Evolutionary conservation across 2,797 vertebrate genomes (phyloP).

Genomic region (Parambassis ranga): DNA sequence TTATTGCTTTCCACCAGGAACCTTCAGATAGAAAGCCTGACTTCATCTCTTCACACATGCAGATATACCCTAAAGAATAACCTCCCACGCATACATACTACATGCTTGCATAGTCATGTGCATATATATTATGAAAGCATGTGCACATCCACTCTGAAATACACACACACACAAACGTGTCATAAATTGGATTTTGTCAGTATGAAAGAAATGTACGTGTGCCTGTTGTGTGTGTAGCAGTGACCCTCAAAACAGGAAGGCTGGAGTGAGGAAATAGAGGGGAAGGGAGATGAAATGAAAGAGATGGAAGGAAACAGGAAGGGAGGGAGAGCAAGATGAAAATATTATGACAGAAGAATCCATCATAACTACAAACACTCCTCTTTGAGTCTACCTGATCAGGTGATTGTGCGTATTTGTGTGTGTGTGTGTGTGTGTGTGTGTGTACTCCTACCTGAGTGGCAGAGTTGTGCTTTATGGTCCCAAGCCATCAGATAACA

Average conservation of each 20-base stretch:
- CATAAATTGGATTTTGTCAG: slow-evolving; percentile 67
- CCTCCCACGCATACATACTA: neutral
- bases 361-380: slow-evolving; percentile 13
- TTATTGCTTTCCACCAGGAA: slow-evolving; percentile 74
- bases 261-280: neutral
- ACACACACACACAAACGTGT: slow-evolving; percentile 37
- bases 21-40: slow-evolving; percentile 72
- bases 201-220: slow-evolving; percentile 39
- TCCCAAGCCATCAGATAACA: slow-evolving; percentile 31
- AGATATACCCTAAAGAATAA: neutral
- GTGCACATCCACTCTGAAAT: neutral
- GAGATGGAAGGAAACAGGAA: neutral
- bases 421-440: no score
- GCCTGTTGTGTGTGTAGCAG: neutral
- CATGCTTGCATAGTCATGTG: slow-evolving; percentile 1
- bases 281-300: slow-evolving; percentile 20
- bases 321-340: slow-evolving; percentile 13
- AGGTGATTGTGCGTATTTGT: slow-evolving; percentile 6
- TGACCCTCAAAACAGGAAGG: slow-evolving; percentile 13
- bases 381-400: slow-evolving; percentile 2
- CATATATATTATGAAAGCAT: slow-evolving; percentile 3
- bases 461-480: slow-evolving; percentile 29
- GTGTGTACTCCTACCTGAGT: slow-evolving; percentile 20
- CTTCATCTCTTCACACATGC: slow-evolving; percentile 51
- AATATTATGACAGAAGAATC: slow-evolving; percentile 24